These are phyloP conservation scores for Catharus bicknelli DNA, from an alignment of 2,113 vertebrate genomes.

Conservation along the genomic window DNA sequence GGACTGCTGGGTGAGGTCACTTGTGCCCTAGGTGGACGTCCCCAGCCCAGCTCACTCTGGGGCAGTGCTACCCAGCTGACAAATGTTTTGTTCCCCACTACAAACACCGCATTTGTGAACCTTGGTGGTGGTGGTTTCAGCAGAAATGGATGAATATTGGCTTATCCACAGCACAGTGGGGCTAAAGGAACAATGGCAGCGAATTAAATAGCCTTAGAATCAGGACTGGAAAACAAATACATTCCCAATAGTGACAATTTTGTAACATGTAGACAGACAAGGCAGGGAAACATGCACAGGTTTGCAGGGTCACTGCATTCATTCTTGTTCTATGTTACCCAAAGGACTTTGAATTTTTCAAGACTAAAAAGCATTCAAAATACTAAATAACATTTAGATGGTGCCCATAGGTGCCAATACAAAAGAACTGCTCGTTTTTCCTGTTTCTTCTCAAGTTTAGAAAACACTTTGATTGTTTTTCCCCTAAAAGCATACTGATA, in stretches of 20 bases:
- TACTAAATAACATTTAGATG: background rate
- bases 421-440: accelerated
- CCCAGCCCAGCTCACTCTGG: background rate
- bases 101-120: background rate
- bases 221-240: background rate
- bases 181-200: background rate
- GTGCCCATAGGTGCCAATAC: background rate
- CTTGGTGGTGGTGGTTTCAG: background rate
- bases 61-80: background rate
- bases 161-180: background rate
- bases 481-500: background rate
- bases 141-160: background rate
- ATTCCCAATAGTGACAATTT: background rate
- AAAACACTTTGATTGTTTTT: background rate
- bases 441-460: background rate
- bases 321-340: background rate
- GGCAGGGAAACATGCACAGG: background rate
- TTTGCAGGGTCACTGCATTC: background rate
- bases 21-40: background rate
- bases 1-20: background rate
- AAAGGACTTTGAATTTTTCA: background rate
- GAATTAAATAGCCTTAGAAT: background rate
- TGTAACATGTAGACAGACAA: background rate
- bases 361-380: background rate
- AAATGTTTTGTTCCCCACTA: background rate